These are phyloP conservation scores for Sicus ferrugineus DNA, from an alignment of 2,888 invertebrate genomes.

Conservation along the genomic window DNA sequence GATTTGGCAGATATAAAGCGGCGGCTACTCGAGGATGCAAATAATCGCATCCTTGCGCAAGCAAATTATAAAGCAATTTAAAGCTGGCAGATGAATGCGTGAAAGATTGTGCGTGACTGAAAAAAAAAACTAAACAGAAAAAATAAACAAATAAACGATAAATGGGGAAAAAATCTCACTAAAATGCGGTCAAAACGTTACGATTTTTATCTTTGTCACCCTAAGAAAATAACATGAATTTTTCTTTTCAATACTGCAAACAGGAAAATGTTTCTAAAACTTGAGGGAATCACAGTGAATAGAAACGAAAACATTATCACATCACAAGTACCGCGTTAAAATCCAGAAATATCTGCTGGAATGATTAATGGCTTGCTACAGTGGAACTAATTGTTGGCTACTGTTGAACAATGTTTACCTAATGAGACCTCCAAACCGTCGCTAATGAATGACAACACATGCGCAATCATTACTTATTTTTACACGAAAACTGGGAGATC, in stretches of 20 bases:
- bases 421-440: not conserved
- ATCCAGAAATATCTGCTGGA: not conserved
- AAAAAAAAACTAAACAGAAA: not conserved
- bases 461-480: too few species aligned
- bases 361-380: constrained; percentile 1
- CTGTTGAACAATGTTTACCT: constrained; percentile 1
- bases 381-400: constrained; percentile 6
- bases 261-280: not conserved
- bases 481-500: too few species aligned
- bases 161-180: not conserved
- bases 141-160: too few species aligned
- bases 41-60: not conserved
- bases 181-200: constrained; percentile 29
- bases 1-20: constrained; percentile 1
- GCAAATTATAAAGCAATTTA: constrained; percentile 27
- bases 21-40: constrained; percentile 21
- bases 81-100: not conserved
- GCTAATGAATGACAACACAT: too few species aligned
- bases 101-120: not conserved
- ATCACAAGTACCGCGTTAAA: not conserved
- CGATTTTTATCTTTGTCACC: not conserved
- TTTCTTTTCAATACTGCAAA: too few species aligned
- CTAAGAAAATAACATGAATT: too few species aligned
- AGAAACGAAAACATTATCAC: not conserved
- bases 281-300: not conserved